A percentile compares a stretch with the other conserved stretches of the same genome.
phyloP scores from a whole-genome alignment of 2,888 invertebrate species.

The Shargacucullia verbasci region DNA sequence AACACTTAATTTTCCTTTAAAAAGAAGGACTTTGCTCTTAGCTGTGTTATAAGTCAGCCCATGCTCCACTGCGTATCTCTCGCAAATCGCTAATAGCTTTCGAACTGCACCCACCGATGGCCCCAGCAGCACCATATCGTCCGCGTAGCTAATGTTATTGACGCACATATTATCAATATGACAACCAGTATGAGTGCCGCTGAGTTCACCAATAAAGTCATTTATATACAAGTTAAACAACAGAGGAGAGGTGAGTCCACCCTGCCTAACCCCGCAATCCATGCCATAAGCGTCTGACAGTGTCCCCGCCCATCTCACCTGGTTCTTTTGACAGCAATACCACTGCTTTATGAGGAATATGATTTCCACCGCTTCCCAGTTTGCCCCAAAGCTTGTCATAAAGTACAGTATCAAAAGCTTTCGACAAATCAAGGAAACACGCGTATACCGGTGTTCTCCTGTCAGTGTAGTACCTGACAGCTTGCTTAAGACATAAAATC shows the following conservation, averaged over 20 bases:
- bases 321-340: constrained; percentile 7
- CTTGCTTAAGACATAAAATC: no score
- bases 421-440: no score
- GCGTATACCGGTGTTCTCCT: no score
- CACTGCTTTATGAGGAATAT: constrained; percentile 4
- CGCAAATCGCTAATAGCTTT: constrained; percentile 1
- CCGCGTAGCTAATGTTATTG: constrained; percentile 2
- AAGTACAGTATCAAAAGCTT: no score
- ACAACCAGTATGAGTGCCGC: constrained; percentile 5
- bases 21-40: constrained; percentile 6
- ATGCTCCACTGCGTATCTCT: not conserved
- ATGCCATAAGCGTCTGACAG: constrained; percentile 4
- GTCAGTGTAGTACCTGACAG: no score
- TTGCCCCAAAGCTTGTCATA: no score
- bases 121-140: constrained; percentile 5
- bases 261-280: constrained; percentile 1
- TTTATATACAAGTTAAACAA: no score
- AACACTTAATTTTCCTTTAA: not conserved
- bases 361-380: not conserved
- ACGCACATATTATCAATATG: constrained; percentile 5
- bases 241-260: no score
- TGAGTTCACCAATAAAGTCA: no score
- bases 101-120: constrained; percentile 6
- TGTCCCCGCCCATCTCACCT: constrained; percentile 8
- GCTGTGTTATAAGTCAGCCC: not conserved